phyloP scores from a whole-genome alignment of 2,888 invertebrate genomes.

The Prenolepis imparis region DNA sequence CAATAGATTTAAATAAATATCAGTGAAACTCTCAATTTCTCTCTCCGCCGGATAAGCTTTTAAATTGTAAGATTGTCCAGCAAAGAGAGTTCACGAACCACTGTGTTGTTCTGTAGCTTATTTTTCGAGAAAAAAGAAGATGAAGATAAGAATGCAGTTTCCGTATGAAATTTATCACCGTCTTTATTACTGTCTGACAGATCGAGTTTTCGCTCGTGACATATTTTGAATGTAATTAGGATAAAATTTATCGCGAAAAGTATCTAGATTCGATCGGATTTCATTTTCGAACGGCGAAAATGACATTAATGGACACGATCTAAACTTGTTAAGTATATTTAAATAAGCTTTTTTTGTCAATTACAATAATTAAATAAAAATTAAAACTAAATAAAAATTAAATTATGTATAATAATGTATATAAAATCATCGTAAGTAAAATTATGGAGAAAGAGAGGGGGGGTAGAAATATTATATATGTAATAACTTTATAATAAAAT shows the following conservation, averaged over 20 bases:
- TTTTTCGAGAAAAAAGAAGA: not conserved
- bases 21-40: not conserved
- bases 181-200: not conserved
- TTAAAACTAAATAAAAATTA: too few species aligned
- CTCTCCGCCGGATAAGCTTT: not conserved
- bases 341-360: not conserved
- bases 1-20: not conserved
- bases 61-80: not conserved
- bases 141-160: not conserved
- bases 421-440: not conserved
- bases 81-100: not conserved
- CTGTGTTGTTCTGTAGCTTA: not conserved
- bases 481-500: not conserved
- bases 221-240: constrained; percentile 17
- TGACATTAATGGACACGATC: not conserved
- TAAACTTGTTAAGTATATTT: not conserved
- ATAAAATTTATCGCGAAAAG: not conserved
- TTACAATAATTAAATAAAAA: too few species aligned
- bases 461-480: too few species aligned
- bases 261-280: not conserved
- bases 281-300: not conserved
- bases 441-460: not conserved
- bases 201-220: constrained; percentile 36
- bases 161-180: not conserved
- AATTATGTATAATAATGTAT: not conserved